Percentiles rank a stretch among this genome's conserved stretches.
These are phyloP conservation scores for Tachina fera DNA, from an alignment of 2,888 invertebrate genomes.

Conservation along the genomic window DNA sequence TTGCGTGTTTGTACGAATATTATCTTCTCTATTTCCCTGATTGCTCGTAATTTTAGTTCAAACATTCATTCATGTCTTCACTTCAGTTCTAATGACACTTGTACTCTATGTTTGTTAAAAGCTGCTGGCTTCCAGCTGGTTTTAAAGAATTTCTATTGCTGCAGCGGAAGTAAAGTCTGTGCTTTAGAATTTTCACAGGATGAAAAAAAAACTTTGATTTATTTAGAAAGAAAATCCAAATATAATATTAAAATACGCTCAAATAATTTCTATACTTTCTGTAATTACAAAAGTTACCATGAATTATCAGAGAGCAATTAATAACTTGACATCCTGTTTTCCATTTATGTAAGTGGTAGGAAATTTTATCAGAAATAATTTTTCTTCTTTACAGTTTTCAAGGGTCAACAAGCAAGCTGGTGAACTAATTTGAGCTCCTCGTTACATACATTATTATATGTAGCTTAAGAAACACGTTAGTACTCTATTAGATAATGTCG, in stretches of 20 bases:
- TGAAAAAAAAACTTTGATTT: slow-evolving; percentile 1
- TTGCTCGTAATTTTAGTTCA: not conserved
- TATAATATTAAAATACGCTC: not conserved
- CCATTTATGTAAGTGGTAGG: not conserved
- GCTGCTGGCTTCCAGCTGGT: not conserved
- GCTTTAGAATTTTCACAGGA: not conserved
- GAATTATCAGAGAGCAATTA: slow-evolving; percentile 9
- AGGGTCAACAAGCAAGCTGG: too few relatives aligned
- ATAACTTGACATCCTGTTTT: not conserved
- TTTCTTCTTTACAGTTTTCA: too few relatives aligned
- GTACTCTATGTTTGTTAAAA: slow-evolving; percentile 9
- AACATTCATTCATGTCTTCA: slow-evolving; percentile 8
- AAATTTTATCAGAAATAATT: too few relatives aligned
- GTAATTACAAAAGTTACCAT: too few relatives aligned
- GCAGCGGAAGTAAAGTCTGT: slow-evolving; percentile 46
- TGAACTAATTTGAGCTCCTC: too few relatives aligned
- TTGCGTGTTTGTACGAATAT: slow-evolving; percentile 27
- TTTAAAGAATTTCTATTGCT: slow-evolving; percentile 25
- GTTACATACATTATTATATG: too few relatives aligned
- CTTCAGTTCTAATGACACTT: slow-evolving; percentile 43
- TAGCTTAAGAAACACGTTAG: too few relatives aligned
- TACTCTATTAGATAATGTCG: too few relatives aligned
- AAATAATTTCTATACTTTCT: not conserved
- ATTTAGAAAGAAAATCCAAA: not conserved
- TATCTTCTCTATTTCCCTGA: slow-evolving; percentile 24